Evolutionary conservation across 2,113 vertebrate genomes (phyloP), one percentile per base, ranked within the genome.

Genomic region (Hippocampus abdominalis): DNA sequence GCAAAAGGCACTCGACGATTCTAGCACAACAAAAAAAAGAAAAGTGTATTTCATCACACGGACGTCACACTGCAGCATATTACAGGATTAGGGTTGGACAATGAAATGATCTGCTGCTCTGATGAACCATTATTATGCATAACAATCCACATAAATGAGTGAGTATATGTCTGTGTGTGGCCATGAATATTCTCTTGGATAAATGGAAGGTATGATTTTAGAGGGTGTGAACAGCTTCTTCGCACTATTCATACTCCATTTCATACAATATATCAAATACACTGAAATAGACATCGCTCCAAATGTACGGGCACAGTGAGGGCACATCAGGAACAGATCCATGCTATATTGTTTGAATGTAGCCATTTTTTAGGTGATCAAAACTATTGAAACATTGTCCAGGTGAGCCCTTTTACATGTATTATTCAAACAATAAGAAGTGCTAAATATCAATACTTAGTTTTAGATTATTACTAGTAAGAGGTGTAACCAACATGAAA

Each of bases 51-150:
- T 72, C 76, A 83, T 81, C 66, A 83, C 70, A 68, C 60, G 69
- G 78, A 81, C 64, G 69, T 86, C 76, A 83, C 75, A 79, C 73
- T 67, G 73, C 73, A 54, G 75, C 69, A 70, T 80, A 74, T 76
- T 80, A 81, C 77, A 77, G 79, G 81, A 85, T 81, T 79, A 82
- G 73, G 63, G 74, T 60, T 63, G 77, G 76, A 82, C 76, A 77
- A 82, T 81, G 74, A 63, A 73, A 82, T 82, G 75, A 86, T 82
- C 74, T 81, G 71, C 76, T 68, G 51, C 79, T 8, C 61, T 59
- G 54, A 76, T 44, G 71, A 75, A 10, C 64, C 68, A 21, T 82
- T 77, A 75, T 72, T 72, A 75, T 72, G 60, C 74, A 78, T 68
- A 72, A 71, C 79, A 76, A 78, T 76, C 61, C 71, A 18, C 40